A percentile compares a stretch with the other conserved stretches of the same genome.
Evolutionary conservation across 2,888 invertebrate species (phyloP).

Genomic region (Drosophila austrosaltans): DNA sequence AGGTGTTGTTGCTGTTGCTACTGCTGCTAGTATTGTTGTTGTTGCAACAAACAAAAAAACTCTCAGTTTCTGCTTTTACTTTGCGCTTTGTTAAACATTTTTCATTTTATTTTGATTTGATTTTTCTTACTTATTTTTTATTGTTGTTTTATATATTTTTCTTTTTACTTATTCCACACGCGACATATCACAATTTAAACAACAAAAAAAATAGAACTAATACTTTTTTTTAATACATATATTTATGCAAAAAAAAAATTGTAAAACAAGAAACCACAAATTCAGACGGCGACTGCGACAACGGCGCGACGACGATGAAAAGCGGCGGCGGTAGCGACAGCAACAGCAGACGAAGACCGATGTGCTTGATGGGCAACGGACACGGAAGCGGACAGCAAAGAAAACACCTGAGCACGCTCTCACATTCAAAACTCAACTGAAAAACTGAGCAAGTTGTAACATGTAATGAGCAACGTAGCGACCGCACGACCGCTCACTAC

Average conservation of each 20-base stretch:
- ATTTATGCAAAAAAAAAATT: conserved; percentile 7
- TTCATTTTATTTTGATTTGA: conserved; percentile 30
- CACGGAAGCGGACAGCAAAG: conserved; percentile 38
- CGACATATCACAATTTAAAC: conserved; percentile 9
- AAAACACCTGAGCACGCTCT: conserved; percentile 61
- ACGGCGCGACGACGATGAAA: conserved; percentile 25
- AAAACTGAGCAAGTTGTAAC: conserved; percentile 8
- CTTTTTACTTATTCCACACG: conserved; percentile 8
- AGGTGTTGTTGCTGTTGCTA: conserved; percentile 55
- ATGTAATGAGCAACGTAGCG: conserved; percentile 1
- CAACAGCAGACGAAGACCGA: conserved; percentile 10
- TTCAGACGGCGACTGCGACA: conserved; percentile 26
- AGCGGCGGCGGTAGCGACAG: conserved; percentile 17
- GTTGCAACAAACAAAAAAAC: conserved; percentile 55
- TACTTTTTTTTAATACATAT: conserved; percentile 5
- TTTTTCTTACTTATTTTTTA: conserved; percentile 12
- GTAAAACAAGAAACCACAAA: conserved; percentile 11
- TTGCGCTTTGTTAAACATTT: conserved; percentile 64
- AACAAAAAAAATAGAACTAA: conserved; percentile 6
- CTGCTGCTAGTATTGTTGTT: conserved; percentile 34
- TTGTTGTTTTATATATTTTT: conserved; percentile 1
- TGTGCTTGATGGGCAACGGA: conserved; percentile 21
- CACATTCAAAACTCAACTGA: conserved; percentile 68
- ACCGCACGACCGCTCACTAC: conserved; percentile 2
- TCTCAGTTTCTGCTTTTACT: conserved; percentile 77